Conservation (phyloP, 1,140 invertebrate genomes). For the Papilio helenus region DNA sequence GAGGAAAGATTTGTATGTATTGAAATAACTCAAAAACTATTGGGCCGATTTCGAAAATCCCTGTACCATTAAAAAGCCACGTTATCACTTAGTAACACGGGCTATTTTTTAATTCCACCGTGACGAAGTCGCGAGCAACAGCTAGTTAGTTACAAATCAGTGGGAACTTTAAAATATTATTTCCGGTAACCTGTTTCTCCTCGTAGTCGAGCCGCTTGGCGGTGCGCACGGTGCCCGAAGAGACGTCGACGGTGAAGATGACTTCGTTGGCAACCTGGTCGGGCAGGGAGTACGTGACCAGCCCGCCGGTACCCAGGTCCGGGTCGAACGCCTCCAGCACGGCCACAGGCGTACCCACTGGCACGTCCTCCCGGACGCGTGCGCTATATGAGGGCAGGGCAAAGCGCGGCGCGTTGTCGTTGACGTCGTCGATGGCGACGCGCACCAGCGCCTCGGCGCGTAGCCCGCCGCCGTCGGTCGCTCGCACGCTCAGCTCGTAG, state of each 20-base stretch:
- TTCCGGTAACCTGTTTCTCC: conserved; percentile 85
- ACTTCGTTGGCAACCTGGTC: conserved; percentile 86
- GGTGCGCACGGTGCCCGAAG: conserved; percentile 93
- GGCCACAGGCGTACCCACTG: conserved; percentile 92
- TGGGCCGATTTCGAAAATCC: too few relatives aligned
- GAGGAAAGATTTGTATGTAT: too few relatives aligned
- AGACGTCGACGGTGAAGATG: conserved; percentile 89
- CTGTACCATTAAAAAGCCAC: too few relatives aligned
- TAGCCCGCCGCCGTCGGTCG: conserved; percentile 90
- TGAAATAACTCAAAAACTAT: too few relatives aligned
- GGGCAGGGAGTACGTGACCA: conserved; percentile 89
- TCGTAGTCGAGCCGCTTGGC: conserved; percentile 92
- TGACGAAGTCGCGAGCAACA: too few relatives aligned
- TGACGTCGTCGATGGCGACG: conserved; percentile 93
- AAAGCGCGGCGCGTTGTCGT: conserved; percentile 95
- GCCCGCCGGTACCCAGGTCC: conserved; percentile 91
- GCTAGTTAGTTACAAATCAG: too few relatives aligned
- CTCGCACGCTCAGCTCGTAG: conserved; percentile 93
- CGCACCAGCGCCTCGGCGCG: conserved; percentile 91
- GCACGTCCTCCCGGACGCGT: conserved; percentile 95
- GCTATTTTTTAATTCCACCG: too few relatives aligned
- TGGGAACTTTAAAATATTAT: conserved; percentile 1
- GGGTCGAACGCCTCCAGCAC: conserved; percentile 93
- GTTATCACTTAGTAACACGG: too few relatives aligned
- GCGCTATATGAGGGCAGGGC: conserved; percentile 89